These are phyloP conservation scores for Leptinotarsa rubiginosa DNA, from an alignment of 2,888 invertebrate genomes.

Conservation along the genomic window DNA sequence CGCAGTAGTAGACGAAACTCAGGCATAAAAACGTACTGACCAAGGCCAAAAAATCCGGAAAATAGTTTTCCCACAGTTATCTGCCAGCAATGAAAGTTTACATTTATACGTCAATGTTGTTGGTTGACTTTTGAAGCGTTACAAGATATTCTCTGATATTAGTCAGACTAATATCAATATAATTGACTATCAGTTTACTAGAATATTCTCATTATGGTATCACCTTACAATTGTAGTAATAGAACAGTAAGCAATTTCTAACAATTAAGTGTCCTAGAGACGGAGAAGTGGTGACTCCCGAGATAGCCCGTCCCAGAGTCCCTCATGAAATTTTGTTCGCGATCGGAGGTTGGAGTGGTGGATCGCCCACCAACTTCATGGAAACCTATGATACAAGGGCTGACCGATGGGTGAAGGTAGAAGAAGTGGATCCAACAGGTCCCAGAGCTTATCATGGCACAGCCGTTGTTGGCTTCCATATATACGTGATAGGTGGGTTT, in stretches of 20 bases:
- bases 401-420: conserved; percentile 88
- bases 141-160: too few relatives aligned
- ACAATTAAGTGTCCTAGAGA: conserved; percentile 67
- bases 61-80: too few relatives aligned
- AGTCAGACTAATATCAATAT: too few relatives aligned
- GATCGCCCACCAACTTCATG: conserved; percentile 80
- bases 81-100: too few relatives aligned
- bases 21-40: too few relatives aligned
- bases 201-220: too few relatives aligned
- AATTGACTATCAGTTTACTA: too few relatives aligned
- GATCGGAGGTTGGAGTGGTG: conserved; percentile 84
- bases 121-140: too few relatives aligned
- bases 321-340: conserved; percentile 92
- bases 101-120: too few relatives aligned
- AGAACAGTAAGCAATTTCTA: conserved; percentile 45
- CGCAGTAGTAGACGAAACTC: too few relatives aligned
- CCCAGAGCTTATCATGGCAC: conserved; percentile 95
- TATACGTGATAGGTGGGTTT: conserved; percentile 93
- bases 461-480: conserved; percentile 84
- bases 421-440: conserved; percentile 84
- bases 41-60: too few relatives aligned
- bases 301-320: conserved; percentile 84
- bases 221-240: too few relatives aligned
- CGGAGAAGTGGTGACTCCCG: conserved; percentile 85
- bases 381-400: conserved; percentile 92